Evolutionary conservation across 2,888 invertebrate genomes (phyloP).

Genomic region (Mycalesis mineus): DNA sequence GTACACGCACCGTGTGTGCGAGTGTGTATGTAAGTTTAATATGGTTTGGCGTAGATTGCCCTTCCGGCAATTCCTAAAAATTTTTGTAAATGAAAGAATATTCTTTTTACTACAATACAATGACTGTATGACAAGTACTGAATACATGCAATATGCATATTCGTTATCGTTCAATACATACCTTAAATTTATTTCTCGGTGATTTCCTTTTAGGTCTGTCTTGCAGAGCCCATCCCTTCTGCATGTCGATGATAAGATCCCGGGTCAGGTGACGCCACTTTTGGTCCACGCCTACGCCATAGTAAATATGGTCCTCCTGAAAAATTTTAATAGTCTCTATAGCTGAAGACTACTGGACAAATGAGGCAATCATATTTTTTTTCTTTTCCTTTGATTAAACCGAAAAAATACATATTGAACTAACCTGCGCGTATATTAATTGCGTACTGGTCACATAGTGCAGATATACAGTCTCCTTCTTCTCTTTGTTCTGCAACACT

Average conservation of each 20-base stretch:
- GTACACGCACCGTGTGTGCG: no score
- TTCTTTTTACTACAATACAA: no score
- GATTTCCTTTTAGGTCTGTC: constrained; percentile 84
- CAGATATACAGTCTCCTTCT: constrained; percentile 86
- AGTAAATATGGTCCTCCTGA: constrained; percentile 87
- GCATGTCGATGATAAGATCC: constrained; percentile 92
- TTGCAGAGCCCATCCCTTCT: constrained; percentile 88
- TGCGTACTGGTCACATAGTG: constrained; percentile 89
- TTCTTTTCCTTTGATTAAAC: no score
- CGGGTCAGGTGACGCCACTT: constrained; percentile 90
- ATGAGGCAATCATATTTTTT: no score
- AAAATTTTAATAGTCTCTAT: background rate
- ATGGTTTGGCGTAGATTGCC: no score
- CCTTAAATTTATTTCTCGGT: constrained; percentile 84
- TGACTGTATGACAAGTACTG: no score
- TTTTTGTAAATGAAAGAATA: no score
- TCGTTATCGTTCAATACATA: constrained; percentile 37
- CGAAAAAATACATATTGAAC: no score
- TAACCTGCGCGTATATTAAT: constrained; percentile 84
- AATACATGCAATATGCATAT: no score
- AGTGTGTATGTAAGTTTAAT: no score
- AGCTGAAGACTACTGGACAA: no score
- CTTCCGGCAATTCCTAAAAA: no score
- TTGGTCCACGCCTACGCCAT: constrained; percentile 85
- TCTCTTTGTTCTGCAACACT: constrained; percentile 85